Percentiles rank a stretch among this genome's conserved stretches.
These are phyloP conservation scores for Parnassius glacialis DNA, from an alignment of 2,888 invertebrate species.

Conservation along the genomic window DNA sequence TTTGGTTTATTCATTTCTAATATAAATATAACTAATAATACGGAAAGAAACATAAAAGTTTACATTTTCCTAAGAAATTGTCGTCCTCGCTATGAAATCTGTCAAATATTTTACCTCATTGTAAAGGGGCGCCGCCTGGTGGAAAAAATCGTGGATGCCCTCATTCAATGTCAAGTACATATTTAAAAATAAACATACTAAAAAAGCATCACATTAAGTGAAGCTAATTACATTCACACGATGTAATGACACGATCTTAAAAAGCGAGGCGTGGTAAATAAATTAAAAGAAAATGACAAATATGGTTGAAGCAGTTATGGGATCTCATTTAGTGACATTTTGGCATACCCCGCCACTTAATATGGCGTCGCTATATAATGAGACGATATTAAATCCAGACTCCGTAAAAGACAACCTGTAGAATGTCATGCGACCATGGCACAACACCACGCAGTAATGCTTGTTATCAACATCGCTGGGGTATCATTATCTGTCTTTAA, in stretches of 20 bases:
- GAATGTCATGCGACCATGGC: constrained; percentile 47
- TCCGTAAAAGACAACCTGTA: constrained; percentile 61
- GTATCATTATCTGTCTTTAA: not conserved
- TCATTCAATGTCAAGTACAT: not conserved
- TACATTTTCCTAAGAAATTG: no score
- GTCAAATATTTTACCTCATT: no score
- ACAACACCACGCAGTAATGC: constrained; percentile 32
- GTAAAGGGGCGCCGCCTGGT: no score
- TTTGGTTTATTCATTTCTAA: no score
- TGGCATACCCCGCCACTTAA: constrained; percentile 26
- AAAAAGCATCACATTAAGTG: not conserved
- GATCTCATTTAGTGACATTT: constrained; percentile 29
- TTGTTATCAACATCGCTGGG: constrained; percentile 32
- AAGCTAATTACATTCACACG: constrained; percentile 9
- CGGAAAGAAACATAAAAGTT: no score
- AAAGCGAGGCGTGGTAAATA: constrained; percentile 14
- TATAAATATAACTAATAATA: no score
- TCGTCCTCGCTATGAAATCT: no score
- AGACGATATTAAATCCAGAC: constrained; percentile 40
- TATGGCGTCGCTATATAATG: constrained; percentile 36
- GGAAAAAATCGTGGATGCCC: not conserved
- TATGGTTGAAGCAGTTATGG: constrained; percentile 13
- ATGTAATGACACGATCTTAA: constrained; percentile 14
- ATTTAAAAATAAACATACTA: not conserved
- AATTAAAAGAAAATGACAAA: constrained; percentile 25